Evolutionary conservation across 2,113 vertebrate species (phyloP).

Genomic region (Pachycephala philippinensis): DNA sequence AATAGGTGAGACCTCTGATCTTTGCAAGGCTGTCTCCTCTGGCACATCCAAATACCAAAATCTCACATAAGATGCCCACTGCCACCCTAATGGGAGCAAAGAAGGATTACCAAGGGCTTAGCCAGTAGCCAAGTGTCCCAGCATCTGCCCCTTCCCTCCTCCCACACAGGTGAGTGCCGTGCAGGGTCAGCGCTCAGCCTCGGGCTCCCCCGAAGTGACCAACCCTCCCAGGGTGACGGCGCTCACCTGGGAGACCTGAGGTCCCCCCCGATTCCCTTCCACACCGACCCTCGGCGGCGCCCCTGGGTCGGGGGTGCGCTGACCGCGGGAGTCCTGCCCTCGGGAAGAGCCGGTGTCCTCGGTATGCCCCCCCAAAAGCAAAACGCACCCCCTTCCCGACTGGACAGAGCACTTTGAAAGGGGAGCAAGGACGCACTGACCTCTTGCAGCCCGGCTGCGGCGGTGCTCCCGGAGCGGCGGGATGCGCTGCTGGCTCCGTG

Average conservation of each 20-base stretch:
- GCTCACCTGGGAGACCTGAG: accelerated
- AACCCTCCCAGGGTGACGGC: background rate
- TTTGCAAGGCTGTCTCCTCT: background rate
- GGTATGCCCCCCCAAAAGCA: background rate
- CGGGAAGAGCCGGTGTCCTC: accelerated
- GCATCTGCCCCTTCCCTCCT: accelerated
- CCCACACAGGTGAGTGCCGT: accelerated
- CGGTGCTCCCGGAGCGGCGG: background rate
- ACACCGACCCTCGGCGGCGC: accelerated
- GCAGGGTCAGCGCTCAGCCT: background rate
- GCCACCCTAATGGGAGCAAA: background rate
- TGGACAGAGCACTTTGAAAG: background rate
- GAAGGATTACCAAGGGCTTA: background rate
- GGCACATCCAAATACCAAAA: accelerated
- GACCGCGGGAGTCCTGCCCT: accelerated
- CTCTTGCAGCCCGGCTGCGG: background rate
- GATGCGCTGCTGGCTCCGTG: background rate
- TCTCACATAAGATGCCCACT: accelerated
- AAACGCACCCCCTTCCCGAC: accelerated
- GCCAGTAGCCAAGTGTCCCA: accelerated
- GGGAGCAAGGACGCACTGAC: background rate
- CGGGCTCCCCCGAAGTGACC: background rate
- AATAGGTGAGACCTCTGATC: background rate
- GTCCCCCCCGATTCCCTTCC: accelerated
- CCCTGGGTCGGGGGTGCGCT: accelerated